Base-by-base conservation (phyloP, 1,140 invertebrate species). In the Heliconius himera region DNA sequence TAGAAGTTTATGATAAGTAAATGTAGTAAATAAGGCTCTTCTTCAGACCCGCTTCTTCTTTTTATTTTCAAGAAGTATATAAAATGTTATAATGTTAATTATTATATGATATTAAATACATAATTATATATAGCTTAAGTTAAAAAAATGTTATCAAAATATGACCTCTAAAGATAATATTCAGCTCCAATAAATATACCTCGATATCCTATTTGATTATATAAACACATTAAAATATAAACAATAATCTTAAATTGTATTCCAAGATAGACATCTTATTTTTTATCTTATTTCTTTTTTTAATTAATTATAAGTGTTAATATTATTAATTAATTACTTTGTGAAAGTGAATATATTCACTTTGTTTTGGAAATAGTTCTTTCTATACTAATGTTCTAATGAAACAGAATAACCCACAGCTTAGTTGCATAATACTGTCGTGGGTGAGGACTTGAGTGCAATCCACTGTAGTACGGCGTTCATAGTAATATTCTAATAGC, bases 371-470 rank as follows among this genome's bases (percentile, higher is more conserved):
- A 51, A 51, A 51, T 51, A 51, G 1, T 51, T 56, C 8, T 22
- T 56, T 56, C 20, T 22, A 22, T 56, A n/a, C n/a, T 0, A 56
- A n/a, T n/a, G 0, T 56, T 16, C 60, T 66, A 26, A 1, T 13
- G 22, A 5, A 66, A 26, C 13, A 66, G 82, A 83, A 83, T 83
- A 29, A n/a, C 20, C 79, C 82, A 71, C 41, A 46, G 3, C 74
- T 13, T 66, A 22, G 74, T 83, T 83, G 82, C 82, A 83, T 83
- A 83, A 83, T 66, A 3, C 36, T 54, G 71, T 36, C 60, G 77
- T 77, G 74, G 74, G 38, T 76, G 56, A 70, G 74, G 49, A 70
- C 74, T 76, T 76, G 74, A 75, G 49, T 74, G 70, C 79, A 75
- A 70, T 54, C 81, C 75, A 79, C 74, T 33, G 70, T 70, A 71